Conservation (phyloP, 2,113 vertebrate genomes). For the Microtus montanus region DNA sequence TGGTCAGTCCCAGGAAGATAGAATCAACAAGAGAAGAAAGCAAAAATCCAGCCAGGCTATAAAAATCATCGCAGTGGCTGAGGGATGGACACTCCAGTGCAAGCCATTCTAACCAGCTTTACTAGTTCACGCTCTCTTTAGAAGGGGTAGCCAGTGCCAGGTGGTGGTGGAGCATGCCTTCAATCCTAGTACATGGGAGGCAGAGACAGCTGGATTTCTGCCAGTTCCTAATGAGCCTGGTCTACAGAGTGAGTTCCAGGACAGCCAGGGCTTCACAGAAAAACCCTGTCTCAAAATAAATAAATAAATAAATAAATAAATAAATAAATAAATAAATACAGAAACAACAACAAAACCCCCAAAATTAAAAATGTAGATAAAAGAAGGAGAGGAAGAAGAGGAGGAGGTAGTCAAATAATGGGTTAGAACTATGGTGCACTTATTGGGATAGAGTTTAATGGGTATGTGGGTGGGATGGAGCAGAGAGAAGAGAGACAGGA, state of each 20-base stretch:
- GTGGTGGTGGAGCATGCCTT: background rate
- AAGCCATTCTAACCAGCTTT: background rate
- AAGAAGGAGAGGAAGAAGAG: background rate
- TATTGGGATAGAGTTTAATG: background rate
- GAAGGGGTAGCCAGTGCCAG: background rate
- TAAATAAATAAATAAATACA: background rate
- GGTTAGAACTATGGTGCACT: background rate
- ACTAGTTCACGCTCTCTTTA: background rate
- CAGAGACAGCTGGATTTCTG: background rate
- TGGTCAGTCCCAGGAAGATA: background rate
- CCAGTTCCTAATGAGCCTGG: too few relatives aligned
- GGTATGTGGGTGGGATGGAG: too few relatives aligned
- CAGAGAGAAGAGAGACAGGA: background rate
- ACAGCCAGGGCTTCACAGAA: background rate
- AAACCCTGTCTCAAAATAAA: background rate
- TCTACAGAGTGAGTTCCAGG: background rate
- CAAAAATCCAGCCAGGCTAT: fast-evolving
- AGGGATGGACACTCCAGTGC: fast-evolving
- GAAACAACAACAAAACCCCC: background rate
- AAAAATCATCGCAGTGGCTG: fast-evolving
- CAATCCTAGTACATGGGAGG: background rate
- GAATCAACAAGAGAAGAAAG: too few relatives aligned
- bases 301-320: too few relatives aligned
- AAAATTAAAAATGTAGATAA: background rate
- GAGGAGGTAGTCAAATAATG: background rate